A percentile compares a stretch with the other conserved stretches of the same genome.
These are phyloP conservation scores for Oeneis ivallda DNA, from an alignment of 2,888 invertebrate species.

Conservation along the genomic window DNA sequence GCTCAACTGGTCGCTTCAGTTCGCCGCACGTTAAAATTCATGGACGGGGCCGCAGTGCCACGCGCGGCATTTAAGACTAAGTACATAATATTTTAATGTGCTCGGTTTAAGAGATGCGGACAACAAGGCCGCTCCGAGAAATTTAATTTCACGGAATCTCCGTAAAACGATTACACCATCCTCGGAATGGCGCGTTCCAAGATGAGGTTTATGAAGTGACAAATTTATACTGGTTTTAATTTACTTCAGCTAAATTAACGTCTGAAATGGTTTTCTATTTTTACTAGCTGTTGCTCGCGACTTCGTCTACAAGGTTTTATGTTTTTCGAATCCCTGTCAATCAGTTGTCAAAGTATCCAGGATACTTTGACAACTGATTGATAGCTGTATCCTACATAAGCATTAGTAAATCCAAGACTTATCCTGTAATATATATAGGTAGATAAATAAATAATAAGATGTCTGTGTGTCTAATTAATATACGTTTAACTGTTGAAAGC, in stretches of 20 bases:
- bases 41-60: not conserved
- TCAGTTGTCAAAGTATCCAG: too few relatives aligned
- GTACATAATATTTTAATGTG: slow-evolving; percentile 11
- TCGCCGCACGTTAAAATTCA: too few relatives aligned
- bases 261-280: slow-evolving; percentile 1
- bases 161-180: slow-evolving; percentile 23
- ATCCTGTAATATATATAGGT: too few relatives aligned
- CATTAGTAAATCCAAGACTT: too few relatives aligned
- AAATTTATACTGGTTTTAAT: slow-evolving; percentile 22
- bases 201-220: slow-evolving; percentile 26
- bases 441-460: too few relatives aligned
- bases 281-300: not conserved
- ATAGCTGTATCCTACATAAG: too few relatives aligned
- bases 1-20: too few relatives aligned
- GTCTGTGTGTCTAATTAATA: too few relatives aligned
- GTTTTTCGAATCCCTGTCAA: too few relatives aligned
- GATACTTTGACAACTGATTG: too few relatives aligned
- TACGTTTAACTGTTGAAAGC: too few relatives aligned
- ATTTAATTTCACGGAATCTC: slow-evolving; percentile 34
- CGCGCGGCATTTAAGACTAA: not conserved
- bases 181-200: slow-evolving; percentile 10
- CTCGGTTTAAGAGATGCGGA: slow-evolving; percentile 12
- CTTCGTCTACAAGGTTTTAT: too few relatives aligned
- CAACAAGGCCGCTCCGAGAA: slow-evolving; percentile 28
- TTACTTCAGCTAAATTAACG: slow-evolving; percentile 15